Conservation (phyloP, 1,140 invertebrate genomes). For the Heliconius melpomene region DNA sequence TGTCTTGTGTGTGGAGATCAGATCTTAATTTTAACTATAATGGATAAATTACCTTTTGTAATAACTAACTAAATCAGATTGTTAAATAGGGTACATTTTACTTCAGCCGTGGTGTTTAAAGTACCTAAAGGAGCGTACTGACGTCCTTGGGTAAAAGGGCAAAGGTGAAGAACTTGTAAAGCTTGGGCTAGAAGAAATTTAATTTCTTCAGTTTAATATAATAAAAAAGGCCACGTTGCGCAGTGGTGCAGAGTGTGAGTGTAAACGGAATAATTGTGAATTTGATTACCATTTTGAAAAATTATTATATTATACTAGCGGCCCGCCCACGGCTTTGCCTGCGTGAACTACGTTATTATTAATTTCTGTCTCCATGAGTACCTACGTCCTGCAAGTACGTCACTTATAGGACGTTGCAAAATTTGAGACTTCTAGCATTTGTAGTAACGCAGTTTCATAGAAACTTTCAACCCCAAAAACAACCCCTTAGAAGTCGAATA, state of each 20-base stretch:
- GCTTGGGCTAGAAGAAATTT: background rate
- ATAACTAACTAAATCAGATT: background rate
- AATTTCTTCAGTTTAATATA: background rate
- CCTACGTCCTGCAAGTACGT: too few species aligned
- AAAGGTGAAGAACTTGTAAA: background rate
- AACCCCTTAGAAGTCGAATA: too few species aligned
- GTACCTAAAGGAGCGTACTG: background rate
- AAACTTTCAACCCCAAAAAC: too few species aligned
- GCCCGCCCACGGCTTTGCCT: too few species aligned
- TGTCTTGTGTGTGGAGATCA: too few species aligned
- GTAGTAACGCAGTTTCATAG: too few species aligned
- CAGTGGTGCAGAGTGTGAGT: background rate
- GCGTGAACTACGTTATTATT: too few species aligned
- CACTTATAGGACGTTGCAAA: too few species aligned
- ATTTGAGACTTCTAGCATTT: too few species aligned
- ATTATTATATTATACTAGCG: too few species aligned
- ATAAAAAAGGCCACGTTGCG: background rate
- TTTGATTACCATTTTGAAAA: background rate
- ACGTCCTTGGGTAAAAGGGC: conserved; percentile 6
- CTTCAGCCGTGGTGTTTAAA: background rate
- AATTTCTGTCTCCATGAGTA: too few species aligned
- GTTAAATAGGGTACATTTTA: background rate
- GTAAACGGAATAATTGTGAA: background rate
- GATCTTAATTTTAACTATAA: too few species aligned
- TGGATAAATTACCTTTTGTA: background rate